Evolutionary conservation across 2,888 invertebrate species (phyloP), one percentile per base, ranked within the genome.

Genomic region (Noctua comes): DNA sequence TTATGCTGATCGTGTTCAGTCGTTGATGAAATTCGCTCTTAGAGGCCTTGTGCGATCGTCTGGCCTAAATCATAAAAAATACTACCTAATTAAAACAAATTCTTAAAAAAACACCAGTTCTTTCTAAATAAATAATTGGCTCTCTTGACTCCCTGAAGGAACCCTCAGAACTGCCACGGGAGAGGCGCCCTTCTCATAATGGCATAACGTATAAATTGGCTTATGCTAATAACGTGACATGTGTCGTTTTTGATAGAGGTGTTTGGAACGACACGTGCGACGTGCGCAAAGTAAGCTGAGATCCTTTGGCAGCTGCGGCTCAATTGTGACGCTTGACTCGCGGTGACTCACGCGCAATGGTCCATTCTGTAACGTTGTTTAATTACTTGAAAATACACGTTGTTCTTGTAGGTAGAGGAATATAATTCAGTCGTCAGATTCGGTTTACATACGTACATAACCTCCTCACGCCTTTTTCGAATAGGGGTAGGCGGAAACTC

Each of bases 201-300:
- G 11, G 11, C 43, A 68, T 79, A 86, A 73, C 36, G 81, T 18
- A 48, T 78, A 77, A 76, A 77, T 83, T 85, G 16, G 79, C 66
- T 27, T 74, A 69, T 31, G 24, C 36, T 43, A 43, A 84, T 81
- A 74, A 70, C 54, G 88, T 87, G 89, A 88, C 91, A 91, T 93
- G 90, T 84, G 91, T 90, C 92, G 91, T 93, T 94, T 91, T 91
- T 79, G 79, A 88, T 82, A 83, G 79, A 81, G 86, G 84, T 88
- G 87, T 83, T 87, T 70, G 66, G 82, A 80, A 84, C 87, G 92
- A 94, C 95, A 95, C 95, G 95, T 95, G 95, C 94, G 94, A 92
- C 95, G 95, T 95, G 96, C 94, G 96, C 95, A 95, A 94, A 94
- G 96, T 95, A 96, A 96, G 91, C 91, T 91, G 96, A 96, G 96